Evolutionary conservation across 2,888 invertebrate species (phyloP).

Genomic region (Tenthredo amoena): DNA sequence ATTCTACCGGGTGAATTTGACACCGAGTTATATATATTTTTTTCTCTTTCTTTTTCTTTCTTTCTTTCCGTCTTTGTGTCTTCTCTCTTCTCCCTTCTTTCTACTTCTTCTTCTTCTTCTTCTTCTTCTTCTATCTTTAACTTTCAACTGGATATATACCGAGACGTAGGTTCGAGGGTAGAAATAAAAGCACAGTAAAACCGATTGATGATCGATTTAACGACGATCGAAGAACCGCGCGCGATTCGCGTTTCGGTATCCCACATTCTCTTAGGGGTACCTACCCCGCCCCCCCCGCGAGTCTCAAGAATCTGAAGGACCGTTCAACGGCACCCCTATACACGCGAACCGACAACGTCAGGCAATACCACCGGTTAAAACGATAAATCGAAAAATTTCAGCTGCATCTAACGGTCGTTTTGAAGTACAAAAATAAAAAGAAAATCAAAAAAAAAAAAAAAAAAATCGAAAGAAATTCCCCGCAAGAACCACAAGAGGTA

Average conservation of each 20-base stretch:
- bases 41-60: background rate
- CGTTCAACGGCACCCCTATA: background rate
- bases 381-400: constrained; percentile 36
- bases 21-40: background rate
- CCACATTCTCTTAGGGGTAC: background rate
- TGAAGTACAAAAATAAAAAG: background rate
- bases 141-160: background rate
- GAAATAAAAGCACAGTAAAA: constrained; percentile 25
- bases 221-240: constrained; percentile 34
- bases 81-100: background rate
- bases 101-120: background rate
- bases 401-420: constrained; percentile 21
- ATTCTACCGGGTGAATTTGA: constrained; percentile 4
- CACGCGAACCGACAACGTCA: background rate
- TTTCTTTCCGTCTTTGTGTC: background rate
- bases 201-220: constrained; percentile 39
- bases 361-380: background rate
- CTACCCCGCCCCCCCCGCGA: too few relatives aligned
- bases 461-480: background rate
- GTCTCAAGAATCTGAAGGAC: constrained; percentile 13
- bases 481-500: background rate
- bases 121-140: background rate
- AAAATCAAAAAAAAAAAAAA: constrained; percentile 2
- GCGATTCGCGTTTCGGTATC: background rate
- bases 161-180: background rate